Base-by-base conservation (phyloP, 64 coral and sea anemone species). In the Porites australiensis region DNA sequence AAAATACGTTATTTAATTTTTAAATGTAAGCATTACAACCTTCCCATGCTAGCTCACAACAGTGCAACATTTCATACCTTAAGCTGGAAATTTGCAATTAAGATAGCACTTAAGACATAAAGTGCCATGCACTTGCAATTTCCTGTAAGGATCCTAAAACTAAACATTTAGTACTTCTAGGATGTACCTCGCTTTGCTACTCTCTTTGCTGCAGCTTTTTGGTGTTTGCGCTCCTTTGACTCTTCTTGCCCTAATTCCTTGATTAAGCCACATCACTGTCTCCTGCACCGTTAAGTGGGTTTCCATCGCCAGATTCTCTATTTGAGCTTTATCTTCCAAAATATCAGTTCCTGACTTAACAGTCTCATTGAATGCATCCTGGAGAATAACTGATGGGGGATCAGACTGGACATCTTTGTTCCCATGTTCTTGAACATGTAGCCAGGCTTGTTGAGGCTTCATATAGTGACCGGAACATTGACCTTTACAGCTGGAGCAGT, bases 121-220 rank as follows among this genome's bases (percentile, higher is more conserved):
- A 75, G 50, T 75, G 72, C 72, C 72, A 51, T 75, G 72, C 72
- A 75, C 70, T 73, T 73, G 70, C 72, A 75, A 75, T 75, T 75
- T 75, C 44, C 72, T 75, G 72, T 75, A 75, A 75, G 72, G 72
- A 50, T 75, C 72, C 72, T 75, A 75, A 75, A 75, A 75, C 46
- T 49, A 75, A 75, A 75, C 62, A 50, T 75, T 75, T 75, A 75
- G 72, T 75, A 45, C 72, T 83, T 65, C 37, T 75, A 75, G 72
- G 46, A 75, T 75, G 64, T 74, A 88, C 69, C 71, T 72, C 57
- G 50, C 37, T 88, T 88, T 43, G 86, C 86, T 75, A 54, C 67
- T 73, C 86, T 72, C 8, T 48, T 88, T 45, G 50, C 86, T 50
- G 86, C 86, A 58, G 71, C 86, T 52, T 88, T 88, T 72, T n/a